A percentile compares a stretch with the other conserved stretches of the same genome.
Conservation (phyloP, 2,888 invertebrate species). For the Bellardia pandia region DNA sequence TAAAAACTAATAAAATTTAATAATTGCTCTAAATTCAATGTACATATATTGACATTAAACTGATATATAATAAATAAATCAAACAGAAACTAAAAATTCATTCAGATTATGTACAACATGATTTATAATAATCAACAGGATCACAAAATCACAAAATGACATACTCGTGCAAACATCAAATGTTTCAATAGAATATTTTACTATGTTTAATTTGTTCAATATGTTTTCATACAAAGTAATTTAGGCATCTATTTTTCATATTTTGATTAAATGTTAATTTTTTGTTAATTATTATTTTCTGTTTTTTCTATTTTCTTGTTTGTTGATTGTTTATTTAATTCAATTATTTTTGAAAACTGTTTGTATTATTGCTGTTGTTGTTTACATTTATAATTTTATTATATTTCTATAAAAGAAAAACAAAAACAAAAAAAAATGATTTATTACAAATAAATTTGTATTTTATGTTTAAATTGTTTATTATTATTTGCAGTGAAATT, state of each 20-base stretch:
- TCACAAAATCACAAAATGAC: too few relatives aligned
- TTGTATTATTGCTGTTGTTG: constrained; percentile 15
- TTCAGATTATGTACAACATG: neutral
- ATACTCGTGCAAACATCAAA: too few relatives aligned
- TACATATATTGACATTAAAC: neutral
- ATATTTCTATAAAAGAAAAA: constrained; percentile 21
- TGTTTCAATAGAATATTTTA: too few relatives aligned
- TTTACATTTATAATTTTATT: constrained; percentile 40
- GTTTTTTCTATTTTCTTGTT: neutral
- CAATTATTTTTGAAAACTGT: constrained; percentile 2
- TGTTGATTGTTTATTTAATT: constrained; percentile 33
- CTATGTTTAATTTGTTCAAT: too few relatives aligned
- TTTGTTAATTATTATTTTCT: constrained; percentile 17
- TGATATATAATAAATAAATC: neutral
- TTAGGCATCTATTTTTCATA: neutral
- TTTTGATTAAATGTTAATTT: constrained; percentile 18
- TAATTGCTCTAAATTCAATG: neutral
- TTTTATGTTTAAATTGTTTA: constrained; percentile 35
- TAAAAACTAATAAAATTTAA: neutral
- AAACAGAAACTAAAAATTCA: neutral
- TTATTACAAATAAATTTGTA: constrained; percentile 58
- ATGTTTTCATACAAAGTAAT: too few relatives aligned
- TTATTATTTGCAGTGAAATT: constrained; percentile 37
- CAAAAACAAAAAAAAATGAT: constrained; percentile 37
- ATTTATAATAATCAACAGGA: neutral